These are phyloP conservation scores for Teleopsis dalmanni DNA, from an alignment of 1,140 invertebrate species.

Conservation along the genomic window DNA sequence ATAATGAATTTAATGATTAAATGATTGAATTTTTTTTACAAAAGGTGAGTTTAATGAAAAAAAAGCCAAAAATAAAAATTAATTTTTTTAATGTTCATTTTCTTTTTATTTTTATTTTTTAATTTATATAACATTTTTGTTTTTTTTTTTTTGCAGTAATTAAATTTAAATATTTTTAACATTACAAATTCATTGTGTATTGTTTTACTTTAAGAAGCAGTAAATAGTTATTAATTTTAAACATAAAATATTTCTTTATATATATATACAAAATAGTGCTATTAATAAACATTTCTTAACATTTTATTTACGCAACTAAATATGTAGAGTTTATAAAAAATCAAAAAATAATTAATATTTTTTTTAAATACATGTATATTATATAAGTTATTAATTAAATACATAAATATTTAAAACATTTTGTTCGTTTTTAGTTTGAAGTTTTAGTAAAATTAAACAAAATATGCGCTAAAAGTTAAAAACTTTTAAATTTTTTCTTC, in stretches of 20 bases:
- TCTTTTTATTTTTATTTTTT: constrained; percentile 4
- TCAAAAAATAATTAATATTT: background rate
- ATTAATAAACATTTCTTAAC: background rate
- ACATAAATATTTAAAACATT: too few species aligned
- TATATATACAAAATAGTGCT: background rate
- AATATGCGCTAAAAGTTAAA: too few species aligned
- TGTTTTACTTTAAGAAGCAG: constrained; percentile 21
- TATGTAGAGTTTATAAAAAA: background rate
- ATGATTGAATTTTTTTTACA: constrained; percentile 1
- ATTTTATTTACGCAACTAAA: background rate
- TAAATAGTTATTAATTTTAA: constrained; percentile 19
- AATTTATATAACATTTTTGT: too few species aligned
- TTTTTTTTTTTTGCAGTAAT: too few species aligned
- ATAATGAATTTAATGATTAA: constrained; percentile 20
- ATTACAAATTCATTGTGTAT: constrained; percentile 43
- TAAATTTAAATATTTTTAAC: too few species aligned
- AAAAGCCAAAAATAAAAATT: constrained; percentile 13
- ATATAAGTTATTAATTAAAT: too few species aligned
- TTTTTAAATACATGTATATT: background rate
- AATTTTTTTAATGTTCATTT: constrained; percentile 8
- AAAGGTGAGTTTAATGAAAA: constrained; percentile 2
- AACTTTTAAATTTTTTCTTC: too few species aligned
- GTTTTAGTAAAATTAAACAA: constrained; percentile 1
- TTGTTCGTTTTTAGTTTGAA: background rate
- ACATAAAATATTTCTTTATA: constrained; percentile 1